Evolutionary conservation across 2,113 vertebrate genomes (phyloP), one percentile per base, ranked within the genome.

Genomic region (Ammodytes dubius): DNA sequence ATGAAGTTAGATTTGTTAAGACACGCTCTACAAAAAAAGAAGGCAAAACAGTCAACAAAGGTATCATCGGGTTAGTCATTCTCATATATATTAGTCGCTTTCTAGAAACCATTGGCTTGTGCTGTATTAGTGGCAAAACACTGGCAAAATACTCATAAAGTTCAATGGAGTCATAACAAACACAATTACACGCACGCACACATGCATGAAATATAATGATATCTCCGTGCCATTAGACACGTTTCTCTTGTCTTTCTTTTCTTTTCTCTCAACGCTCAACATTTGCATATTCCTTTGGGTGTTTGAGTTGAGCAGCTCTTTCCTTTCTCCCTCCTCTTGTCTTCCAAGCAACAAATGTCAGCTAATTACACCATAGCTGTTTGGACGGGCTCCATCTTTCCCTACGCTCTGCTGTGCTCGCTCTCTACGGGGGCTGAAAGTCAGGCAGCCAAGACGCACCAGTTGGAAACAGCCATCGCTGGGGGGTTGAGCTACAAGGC

Each of bases 331-430:
- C 72, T 85, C 79, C 89, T 69, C 84, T 86, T 85, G 87, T 86
- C 87, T 92, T 90, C 84, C 79, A 88, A 88, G 91, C 89, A 92
- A 94, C 91, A 93, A 94, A 94, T 92, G 91, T 93, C 91, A 89
- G 85, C 91, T 92, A 92, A 93, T 92, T 92, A 91, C 92, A 85
- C 78, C 88, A 86, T 87, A 63, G 92, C 88, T 90, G 91, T 91
- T 93, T 94, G 93, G 91, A 92, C 73, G 88, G 81, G 88, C 85
- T 91, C 87, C 88, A 89, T 91, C 71, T 87, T 85, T 88, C 77
- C 87, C 80, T 57, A 71, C 61, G 77, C 88, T 87, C 82, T 52
- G 76, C 84, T 83, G 77, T 82, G 80, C 79, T 86, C 81, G 84
- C 88, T 90, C 83, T 91, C 89, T 70, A 63, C 76, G 75, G 86